Percentiles rank a stretch among this genome's conserved stretches.
Conservation (phyloP, 2,113 vertebrate species). For the Dipodomys merriami region DNA sequence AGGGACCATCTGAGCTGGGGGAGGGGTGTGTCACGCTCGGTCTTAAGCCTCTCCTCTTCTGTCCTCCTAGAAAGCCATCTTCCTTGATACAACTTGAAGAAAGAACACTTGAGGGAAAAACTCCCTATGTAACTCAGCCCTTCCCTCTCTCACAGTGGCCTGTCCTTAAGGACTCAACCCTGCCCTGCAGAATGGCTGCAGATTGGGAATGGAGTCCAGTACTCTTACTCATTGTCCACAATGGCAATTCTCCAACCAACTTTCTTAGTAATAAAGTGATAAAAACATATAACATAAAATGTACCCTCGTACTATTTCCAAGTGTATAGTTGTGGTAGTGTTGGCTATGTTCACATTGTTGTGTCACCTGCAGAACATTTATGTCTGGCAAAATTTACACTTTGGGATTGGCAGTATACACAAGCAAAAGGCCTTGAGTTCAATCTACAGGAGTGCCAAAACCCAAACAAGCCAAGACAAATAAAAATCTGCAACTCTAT, state of each 20-base stretch:
- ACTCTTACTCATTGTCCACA: neutral
- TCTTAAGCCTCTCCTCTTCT: neutral
- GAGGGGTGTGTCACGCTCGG: too few relatives aligned
- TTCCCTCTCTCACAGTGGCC: neutral
- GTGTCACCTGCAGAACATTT: neutral
- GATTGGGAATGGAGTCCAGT: neutral
- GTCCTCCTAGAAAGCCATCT: neutral
- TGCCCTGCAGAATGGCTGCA: neutral
- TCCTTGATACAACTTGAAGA: neutral
- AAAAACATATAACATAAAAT: too few relatives aligned
- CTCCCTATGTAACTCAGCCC: neutral
- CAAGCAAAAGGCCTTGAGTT: too few relatives aligned
- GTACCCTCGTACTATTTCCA: neutral
- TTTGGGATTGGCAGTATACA: too few relatives aligned
- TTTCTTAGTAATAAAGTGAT: neutral
- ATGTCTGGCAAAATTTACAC: conserved; percentile 23
- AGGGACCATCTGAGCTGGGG: neutral
- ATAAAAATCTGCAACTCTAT: too few relatives aligned
- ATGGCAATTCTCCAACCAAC: neutral
- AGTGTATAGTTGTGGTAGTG: neutral
- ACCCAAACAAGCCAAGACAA: too few relatives aligned
- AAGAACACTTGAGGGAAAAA: neutral
- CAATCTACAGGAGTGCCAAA: too few relatives aligned
- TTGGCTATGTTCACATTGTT: conserved; percentile 4
- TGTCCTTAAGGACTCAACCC: neutral